phyloP scores from a whole-genome alignment of 2,888 invertebrate species.

The Amaurobius ferox region DNA sequence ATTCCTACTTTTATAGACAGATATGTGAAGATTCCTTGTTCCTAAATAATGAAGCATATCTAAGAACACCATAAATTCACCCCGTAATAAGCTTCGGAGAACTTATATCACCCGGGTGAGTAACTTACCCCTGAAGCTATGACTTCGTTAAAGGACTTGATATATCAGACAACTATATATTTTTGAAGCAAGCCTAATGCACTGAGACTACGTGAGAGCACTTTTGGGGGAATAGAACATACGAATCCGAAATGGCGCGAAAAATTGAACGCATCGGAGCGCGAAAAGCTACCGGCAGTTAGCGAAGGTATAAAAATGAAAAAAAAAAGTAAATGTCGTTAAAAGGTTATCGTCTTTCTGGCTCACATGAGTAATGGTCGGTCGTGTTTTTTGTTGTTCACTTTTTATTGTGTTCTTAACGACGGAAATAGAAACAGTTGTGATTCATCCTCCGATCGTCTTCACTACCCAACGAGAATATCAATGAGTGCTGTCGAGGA shows the following conservation, averaged over 20 bases:
- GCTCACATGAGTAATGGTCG: conserved; percentile 23
- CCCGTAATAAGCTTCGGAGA: no score
- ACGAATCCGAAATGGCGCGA: conserved; percentile 1
- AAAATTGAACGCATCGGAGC: conserved; percentile 15
- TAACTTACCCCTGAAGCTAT: no score
- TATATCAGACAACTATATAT: no score
- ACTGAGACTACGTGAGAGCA: no score
- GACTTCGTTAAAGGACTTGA: no score
- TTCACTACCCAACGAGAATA: background rate
- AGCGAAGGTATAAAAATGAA: background rate
- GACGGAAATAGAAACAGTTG: conserved; percentile 23
- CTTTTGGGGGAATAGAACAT: background rate
- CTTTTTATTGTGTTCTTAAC: background rate
- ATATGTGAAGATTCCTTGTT: no score
- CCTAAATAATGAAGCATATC: no score
- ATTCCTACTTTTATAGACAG: no score
- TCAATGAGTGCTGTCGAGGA: conserved; percentile 13
- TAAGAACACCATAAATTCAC: no score
- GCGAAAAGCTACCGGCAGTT: conserved; percentile 25
- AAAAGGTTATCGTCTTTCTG: conserved; percentile 35
- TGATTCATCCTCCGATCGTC: conserved; percentile 7
- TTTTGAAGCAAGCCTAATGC: no score
- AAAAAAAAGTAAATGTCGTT: background rate
- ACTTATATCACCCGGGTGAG: no score
- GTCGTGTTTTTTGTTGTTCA: background rate